Percentiles rank a stretch among this genome's conserved stretches.
Evolutionary conservation across 2,888 invertebrate genomes (phyloP).

Genomic region (Fabriciana adippe): DNA sequence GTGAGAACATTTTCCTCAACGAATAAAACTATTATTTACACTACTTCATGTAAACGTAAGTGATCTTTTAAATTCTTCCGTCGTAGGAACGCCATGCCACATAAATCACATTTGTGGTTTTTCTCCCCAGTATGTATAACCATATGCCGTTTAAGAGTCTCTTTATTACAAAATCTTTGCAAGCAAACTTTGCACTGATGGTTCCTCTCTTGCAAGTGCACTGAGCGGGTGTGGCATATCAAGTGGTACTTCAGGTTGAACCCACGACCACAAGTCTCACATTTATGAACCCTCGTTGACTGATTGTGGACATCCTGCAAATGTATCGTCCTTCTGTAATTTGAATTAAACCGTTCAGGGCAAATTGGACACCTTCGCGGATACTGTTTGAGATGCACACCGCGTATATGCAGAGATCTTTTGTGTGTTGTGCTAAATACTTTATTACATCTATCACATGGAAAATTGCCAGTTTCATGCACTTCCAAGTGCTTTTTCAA

Average conservation of each 20-base stretch:
- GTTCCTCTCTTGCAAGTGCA: conserved; percentile 74
- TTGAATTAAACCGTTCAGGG: conserved; percentile 74
- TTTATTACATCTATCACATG: conserved; percentile 70
- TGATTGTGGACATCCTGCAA: conserved; percentile 75
- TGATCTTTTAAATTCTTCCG: conserved; percentile 75
- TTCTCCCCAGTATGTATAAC: conserved; percentile 81
- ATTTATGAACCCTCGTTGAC: conserved; percentile 72
- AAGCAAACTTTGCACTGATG: conserved; percentile 79
- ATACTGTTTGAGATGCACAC: conserved; percentile 71
- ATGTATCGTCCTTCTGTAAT: conserved; percentile 74
- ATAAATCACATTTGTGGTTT: conserved; percentile 79
- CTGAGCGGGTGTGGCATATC: conserved; percentile 71
- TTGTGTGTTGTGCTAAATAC: conserved; percentile 71
- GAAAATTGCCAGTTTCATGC: conserved; percentile 71
- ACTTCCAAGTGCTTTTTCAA: conserved; percentile 74
- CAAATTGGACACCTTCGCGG: conserved; percentile 72
- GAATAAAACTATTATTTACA: conserved; percentile 35
- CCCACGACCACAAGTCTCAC: conserved; percentile 70
- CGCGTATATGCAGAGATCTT: conserved; percentile 65
- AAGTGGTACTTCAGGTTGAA: conserved; percentile 74
- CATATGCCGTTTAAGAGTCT: conserved; percentile 81
- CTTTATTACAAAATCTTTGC: conserved; percentile 79
- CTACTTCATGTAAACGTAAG: conserved; percentile 66
- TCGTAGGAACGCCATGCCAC: conserved; percentile 75
- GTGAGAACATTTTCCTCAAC: too few relatives aligned